Base-by-base conservation (phyloP, 2,113 vertebrate species). In the Poeciliopsis occidentalis region DNA sequence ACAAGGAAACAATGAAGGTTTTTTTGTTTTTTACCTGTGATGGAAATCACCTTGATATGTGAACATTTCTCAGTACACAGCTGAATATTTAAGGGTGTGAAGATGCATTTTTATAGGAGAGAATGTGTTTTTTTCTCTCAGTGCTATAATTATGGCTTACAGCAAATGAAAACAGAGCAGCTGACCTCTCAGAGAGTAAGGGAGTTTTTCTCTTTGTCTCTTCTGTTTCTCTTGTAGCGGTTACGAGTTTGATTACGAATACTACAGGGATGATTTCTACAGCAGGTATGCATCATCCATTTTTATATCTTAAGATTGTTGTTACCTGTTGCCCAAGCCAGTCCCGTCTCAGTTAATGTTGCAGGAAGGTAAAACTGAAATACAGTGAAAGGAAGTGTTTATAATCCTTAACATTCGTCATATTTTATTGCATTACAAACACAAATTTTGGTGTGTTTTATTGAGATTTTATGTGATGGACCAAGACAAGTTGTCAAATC, bases 181-280 rank as follows among this genome's bases (percentile, higher is more conserved):
- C 39, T 41, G 1, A 41, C 13, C 51, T n/a, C 6, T 11, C 24
- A 8, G 22, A 37, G 10, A 37, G 10, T 37, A 37, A 37, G 34
- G 11, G 34, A 57, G 24, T 24, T 8, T 69, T 11, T 22, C 15
- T 67, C 64, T 47, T 17, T 47, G 3, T 62, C 17, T 63, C 80
- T 76, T 76, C 15, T 73, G 0, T 79, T 27, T 83, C 64, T 79
- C 39, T 73, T 70, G 79, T 86, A 99, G 97, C 63, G 96, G 97
- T 71, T 99, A 98, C 87, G 97, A 99, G 87, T 99, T 99, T 92
- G 98, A 99, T 91, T 99, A 99, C 41, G 97, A 99, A 92, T 99
- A 98, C 96, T 99, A 99, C 96, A 96, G 98, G 91, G 98, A 99
- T 87, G 97, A 99, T 85, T 99, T 99, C 95, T 99, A 99, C 95